phyloP scores from a whole-genome alignment of 1,140 invertebrate genomes.

The Agraylea sexmaculata region DNA sequence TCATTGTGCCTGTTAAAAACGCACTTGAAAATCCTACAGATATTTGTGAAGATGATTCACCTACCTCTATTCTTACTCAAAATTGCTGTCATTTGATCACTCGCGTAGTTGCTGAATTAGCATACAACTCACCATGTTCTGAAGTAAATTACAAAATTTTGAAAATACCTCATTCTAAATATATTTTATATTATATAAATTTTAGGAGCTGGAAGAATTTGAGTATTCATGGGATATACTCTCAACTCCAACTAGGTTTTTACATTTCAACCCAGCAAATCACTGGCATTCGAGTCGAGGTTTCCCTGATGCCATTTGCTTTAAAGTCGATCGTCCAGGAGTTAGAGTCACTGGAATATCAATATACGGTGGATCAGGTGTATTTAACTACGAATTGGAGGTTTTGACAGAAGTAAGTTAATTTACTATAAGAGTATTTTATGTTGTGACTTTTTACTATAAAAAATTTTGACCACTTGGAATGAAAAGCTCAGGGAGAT shows the following conservation, averaged over 20 bases:
- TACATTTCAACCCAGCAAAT: slow-evolving; percentile 72
- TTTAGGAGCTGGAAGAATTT: slow-evolving; percentile 3
- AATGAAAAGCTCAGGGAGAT: too few relatives aligned
- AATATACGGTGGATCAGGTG: slow-evolving; percentile 78
- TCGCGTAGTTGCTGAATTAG: slow-evolving; percentile 78
- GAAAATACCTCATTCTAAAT: neutral
- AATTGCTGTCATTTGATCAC: slow-evolving; percentile 79
- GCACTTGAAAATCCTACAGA: slow-evolving; percentile 16
- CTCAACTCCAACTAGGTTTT: slow-evolving; percentile 81
- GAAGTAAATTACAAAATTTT: slow-evolving; percentile 22
- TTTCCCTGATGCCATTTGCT: slow-evolving; percentile 92
- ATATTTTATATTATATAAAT: neutral
- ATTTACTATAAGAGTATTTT: too few relatives aligned
- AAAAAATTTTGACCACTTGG: slow-evolving; percentile 20
- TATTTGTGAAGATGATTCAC: slow-evolving; percentile 6
- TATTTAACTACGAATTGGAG: slow-evolving; percentile 86
- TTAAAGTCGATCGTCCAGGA: slow-evolving; percentile 81
- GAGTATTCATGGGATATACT: slow-evolving; percentile 48
- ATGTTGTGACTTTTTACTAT: too few relatives aligned
- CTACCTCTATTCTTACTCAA: slow-evolving; percentile 49
- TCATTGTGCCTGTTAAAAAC: slow-evolving; percentile 64
- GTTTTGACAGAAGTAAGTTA: slow-evolving; percentile 62
- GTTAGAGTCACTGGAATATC: slow-evolving; percentile 77
- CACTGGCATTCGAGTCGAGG: slow-evolving; percentile 97
- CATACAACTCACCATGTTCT: slow-evolving; percentile 47